Base-by-base conservation (phyloP, 1,140 invertebrate species). In the Macrobrachium nipponense region DNA sequence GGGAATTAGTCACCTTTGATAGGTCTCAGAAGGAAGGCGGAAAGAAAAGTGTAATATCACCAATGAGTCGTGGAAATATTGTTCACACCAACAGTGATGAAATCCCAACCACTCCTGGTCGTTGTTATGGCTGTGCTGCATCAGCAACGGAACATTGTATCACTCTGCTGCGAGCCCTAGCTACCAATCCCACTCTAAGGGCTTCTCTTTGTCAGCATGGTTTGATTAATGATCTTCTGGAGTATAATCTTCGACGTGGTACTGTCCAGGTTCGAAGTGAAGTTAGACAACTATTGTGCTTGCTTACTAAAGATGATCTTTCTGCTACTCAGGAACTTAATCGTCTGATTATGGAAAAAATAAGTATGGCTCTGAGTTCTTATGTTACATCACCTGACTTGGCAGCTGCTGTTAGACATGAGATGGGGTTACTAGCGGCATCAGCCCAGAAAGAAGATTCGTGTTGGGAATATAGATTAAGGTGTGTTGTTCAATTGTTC, bases 121-220 rank as follows among this genome's bases (percentile, higher is more conserved):
- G 94, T 11, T 97, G 96, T 91, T 97, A 97, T 90, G 96, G 96
- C 0, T 97, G 96, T 90, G 95, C 95, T 2, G 93, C 95, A 44
- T 94, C 96, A 17, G 96, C 97, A 12, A 96, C 97, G 0, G 97
- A 98, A 91, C 97, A 98, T 91, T 98, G 97, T 92, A 93, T 99
- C 6, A 98, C 97, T 7, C 90, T 99, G 23, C 92, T 99, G 59
- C 93, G 97, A 68, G 97, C 97, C n/a, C 92, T 99, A 78, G 96
- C 97, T 11, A 96, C 95, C 23, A 97, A 96, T 90, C 93, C 93
- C 7, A 93, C 94, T 10, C 95, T 96, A 43, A 93, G 96, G 77
- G 93, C 95, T 70, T 93, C 95, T 0, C 92, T 98, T 0, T 98
- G 97, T 90, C 94, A 94, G 70, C 95, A 97, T 91, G 97, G 97